Base-by-base conservation (phyloP, 2,888 invertebrate genomes). In the Amphipyra berbera region DNA sequence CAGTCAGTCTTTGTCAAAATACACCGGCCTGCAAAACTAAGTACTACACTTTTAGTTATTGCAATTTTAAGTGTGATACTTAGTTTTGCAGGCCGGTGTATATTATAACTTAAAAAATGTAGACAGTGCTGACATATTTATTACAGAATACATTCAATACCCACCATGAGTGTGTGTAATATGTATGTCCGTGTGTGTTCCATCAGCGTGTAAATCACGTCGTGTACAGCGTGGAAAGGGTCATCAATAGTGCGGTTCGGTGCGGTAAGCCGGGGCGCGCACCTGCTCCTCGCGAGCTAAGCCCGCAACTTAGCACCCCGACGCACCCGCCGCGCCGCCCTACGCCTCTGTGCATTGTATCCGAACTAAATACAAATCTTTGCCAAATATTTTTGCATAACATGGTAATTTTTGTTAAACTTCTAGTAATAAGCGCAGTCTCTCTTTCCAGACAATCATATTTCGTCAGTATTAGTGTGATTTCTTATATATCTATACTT, bases 231-330 rank as follows among this genome's bases (percentile, higher is more conserved):
- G 61, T 40, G 58, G 53, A 62, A 59, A 59, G 64, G 60, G 69
- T 62, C 84, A 83, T 87, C 89, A 83, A 89, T 88, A 87, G 82
- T 82, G 81, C 73, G 81, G 81, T 77, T 76, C 62, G 67, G 71
- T 66, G 82, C 77, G 87, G 73, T 71, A 85, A 89, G 88, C 87
- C 78, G 65, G 74, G 76, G 61, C 71, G 78, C 79, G 83, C 92
- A 92, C 92, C 92, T 92, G 92, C 76, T 89, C 81, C 88, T 57
- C 76, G 74, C 77, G 61, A 71, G 68, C 78, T 84, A 82, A 79
- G 78, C 81, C 79, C 74, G 67, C 78, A 73, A 79, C 83, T 85
- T 83, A 82, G 59, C 86, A 76, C 84, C 86, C 83, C 49, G 47
- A 63, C 62, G 56, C 60, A 53, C 46, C 63, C 66, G 66, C 33